These are phyloP conservation scores for Phaonia tiefii DNA, from an alignment of 2,888 invertebrate genomes.

Conservation along the genomic window DNA sequence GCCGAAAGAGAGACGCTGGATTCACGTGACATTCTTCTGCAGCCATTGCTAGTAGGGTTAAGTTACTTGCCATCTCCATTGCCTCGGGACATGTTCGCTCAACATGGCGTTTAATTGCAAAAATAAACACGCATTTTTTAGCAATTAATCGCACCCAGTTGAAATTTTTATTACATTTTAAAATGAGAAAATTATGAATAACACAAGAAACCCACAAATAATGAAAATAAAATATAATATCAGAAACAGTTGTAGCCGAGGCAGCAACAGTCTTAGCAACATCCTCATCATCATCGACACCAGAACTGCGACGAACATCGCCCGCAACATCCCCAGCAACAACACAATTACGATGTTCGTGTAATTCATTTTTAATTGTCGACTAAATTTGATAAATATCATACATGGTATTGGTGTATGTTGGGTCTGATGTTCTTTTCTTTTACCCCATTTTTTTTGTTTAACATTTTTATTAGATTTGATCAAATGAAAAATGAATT, in stretches of 20 bases:
- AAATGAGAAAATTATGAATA: conserved; percentile 65
- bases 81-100: conserved; percentile 50
- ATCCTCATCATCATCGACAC: conserved; percentile 33
- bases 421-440: conserved; percentile 14
- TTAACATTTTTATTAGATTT: conserved; percentile 62
- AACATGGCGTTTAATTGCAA: conserved; percentile 67
- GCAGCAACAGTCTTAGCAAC: conserved; percentile 19
- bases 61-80: conserved; percentile 22
- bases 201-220: conserved; percentile 50
- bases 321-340: conserved; percentile 43
- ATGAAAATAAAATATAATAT: conserved; percentile 47
- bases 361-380: conserved; percentile 74
- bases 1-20: conserved; percentile 30
- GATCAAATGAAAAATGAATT: conserved; percentile 1
- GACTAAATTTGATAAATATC: conserved; percentile 66
- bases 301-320: not conserved
- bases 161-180: conserved; percentile 61
- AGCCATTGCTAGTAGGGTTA: not conserved
- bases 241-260: not conserved
- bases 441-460: not conserved
- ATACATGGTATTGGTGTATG: conserved; percentile 65
- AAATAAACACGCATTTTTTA: conserved; percentile 70
- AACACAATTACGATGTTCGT: conserved; percentile 66
- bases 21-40: conserved; percentile 56
- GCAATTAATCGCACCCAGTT: conserved; percentile 66